Conservation (phyloP, 2,888 invertebrate genomes). For the Sclerodermus sp. region DNA sequence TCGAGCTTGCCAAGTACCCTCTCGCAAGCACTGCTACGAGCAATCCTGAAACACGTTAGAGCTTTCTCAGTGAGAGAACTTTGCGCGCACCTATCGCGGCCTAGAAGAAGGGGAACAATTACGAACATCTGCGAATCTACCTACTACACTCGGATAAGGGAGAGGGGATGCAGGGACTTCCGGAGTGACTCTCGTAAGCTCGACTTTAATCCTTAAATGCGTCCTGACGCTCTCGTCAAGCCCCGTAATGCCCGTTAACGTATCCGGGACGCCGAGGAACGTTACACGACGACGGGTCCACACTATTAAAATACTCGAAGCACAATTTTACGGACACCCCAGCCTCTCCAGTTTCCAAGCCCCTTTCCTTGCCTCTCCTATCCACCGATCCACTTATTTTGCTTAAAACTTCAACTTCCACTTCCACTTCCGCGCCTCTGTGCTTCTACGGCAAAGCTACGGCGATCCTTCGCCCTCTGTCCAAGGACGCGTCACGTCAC, state of each 20-base stretch:
- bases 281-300: no score
- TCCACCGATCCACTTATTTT: no score
- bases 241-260: conserved; percentile 30
- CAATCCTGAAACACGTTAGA: conserved; percentile 9
- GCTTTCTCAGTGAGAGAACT: conserved; percentile 26
- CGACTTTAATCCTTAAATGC: conserved; percentile 37
- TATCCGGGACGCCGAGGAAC: conserved; percentile 5
- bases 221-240: conserved; percentile 23
- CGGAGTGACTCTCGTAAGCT: conserved; percentile 29
- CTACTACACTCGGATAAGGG: conserved; percentile 6
- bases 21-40: conserved; percentile 11
- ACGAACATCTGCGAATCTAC: conserved; percentile 35
- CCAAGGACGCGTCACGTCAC: no score
- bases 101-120: conserved; percentile 21
- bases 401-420: no score
- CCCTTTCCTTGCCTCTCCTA: no score
- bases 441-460: no score
- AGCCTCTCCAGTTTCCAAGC: no score
- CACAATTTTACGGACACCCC: no score
- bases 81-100: conserved; percentile 16
- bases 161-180: conserved; percentile 12
- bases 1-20: conserved; percentile 7
- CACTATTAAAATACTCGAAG: no score
- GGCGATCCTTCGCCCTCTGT: no score
- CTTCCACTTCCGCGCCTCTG: no score